Base-by-base conservation (phyloP, 2,113 vertebrate species). In the Ptilorrhoa leucosticta region DNA sequence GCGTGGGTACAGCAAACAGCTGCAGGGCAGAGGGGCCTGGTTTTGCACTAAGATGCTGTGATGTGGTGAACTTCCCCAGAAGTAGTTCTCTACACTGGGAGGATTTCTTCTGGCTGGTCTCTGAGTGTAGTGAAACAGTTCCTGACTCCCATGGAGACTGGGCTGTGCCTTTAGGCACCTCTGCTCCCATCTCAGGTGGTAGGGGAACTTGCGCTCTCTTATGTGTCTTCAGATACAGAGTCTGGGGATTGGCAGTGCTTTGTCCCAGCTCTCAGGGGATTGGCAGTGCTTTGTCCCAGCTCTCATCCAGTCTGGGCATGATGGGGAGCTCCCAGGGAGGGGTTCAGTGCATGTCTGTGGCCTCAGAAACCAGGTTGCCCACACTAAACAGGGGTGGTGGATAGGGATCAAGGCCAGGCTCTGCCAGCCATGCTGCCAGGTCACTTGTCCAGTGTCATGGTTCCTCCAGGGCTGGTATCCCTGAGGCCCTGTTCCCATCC, bases 321-420 rank as follows among this genome's bases (percentile, higher is more conserved):
- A 42, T 12, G 19, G n/a, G 48, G 31, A 53, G 26, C 45, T 39
- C 51, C 17, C 13, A 8, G 19, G 30, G n/a, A 47, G 13, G 27
- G 11, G 11, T 44, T 28, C 44, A 51, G 27, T 8, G 9, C 33
- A 7, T 26, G 23, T 39, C 37, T 64, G 22, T 37, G 64, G 17
- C 69, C 37, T 66, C 0, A 0, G 15, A 30, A 89, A 26, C 45
- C n/a, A 66, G 61, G 64, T 3, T 79, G 27, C 20, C 30, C 1
- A 2, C 19, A 5, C 16, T 45, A 27, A 37, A 30, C 0, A 0
- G n/a, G 33, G 11, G 2, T 35, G 12, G 7, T 15, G 21, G 0
- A 5, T 28, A 26, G 33, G n/a, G 57, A 47, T 54, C 8, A 9
- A 51, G 76, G 58, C 39, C 6, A 5, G 39, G 60, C 51, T 61